These are phyloP conservation scores for Arizona elegans DNA, from an alignment of 2,113 vertebrate genomes.

Conservation along the genomic window DNA sequence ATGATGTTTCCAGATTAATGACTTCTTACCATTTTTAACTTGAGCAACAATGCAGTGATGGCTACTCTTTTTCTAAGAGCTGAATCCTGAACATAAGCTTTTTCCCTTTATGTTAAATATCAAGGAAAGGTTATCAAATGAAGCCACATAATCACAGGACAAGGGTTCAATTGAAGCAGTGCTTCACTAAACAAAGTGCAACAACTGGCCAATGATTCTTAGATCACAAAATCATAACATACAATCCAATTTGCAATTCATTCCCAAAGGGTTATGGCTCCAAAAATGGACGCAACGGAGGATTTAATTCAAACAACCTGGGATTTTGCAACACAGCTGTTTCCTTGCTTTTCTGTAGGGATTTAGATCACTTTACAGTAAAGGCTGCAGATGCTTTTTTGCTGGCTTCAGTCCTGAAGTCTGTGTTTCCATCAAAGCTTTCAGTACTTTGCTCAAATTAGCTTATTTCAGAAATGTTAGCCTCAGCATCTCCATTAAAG, in stretches of 20 bases:
- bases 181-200: not conserved
- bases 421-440: constrained; percentile 45
- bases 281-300: constrained; percentile 29
- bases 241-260: constrained; percentile 33
- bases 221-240: constrained; percentile 11
- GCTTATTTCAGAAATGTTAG: constrained; percentile 49
- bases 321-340: constrained; percentile 39
- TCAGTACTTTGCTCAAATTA: constrained; percentile 44
- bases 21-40: not conserved
- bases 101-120: not conserved
- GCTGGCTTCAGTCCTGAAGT: constrained; percentile 42
- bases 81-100: not conserved
- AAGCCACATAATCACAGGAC: not conserved
- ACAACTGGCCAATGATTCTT: not conserved
- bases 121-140: not conserved
- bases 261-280: constrained; percentile 15
- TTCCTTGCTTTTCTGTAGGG: constrained; percentile 34
- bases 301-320: constrained; percentile 37
- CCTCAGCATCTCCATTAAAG: constrained; percentile 32
- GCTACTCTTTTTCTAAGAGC: not conserved
- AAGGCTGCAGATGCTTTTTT: constrained; percentile 48
- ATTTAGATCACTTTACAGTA: constrained; percentile 28
- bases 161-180: not conserved
- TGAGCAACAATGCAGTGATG: not conserved
- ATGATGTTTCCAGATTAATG: not conserved